Conservation (phyloP, 2,888 invertebrate genomes). For the Bugulina stolonifera region DNA sequence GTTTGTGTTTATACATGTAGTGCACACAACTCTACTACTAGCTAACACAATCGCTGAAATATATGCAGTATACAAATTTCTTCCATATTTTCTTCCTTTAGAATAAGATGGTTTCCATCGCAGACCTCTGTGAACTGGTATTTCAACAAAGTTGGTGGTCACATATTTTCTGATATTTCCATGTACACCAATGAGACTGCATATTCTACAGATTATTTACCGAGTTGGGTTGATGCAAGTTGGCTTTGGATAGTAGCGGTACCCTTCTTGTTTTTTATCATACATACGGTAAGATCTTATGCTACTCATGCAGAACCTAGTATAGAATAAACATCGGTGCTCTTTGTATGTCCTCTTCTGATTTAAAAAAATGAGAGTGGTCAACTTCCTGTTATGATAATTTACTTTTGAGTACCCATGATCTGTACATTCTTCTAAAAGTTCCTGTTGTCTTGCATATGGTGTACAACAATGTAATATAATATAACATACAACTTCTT, state of each 20-base stretch:
- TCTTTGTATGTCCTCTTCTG: too few relatives aligned
- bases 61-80: background rate
- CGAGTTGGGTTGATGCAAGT: background rate
- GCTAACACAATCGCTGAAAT: background rate
- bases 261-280: background rate
- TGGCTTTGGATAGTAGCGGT: background rate
- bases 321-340: background rate
- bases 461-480: background rate
- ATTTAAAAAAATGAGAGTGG: too few relatives aligned
- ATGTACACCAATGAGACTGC: background rate
- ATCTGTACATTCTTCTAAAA: too few relatives aligned
- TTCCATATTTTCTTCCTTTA: background rate
- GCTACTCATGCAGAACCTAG: background rate
- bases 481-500: background rate
- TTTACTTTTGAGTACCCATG: too few relatives aligned
- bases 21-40: background rate
- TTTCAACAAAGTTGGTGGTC: background rate
- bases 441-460: too few relatives aligned
- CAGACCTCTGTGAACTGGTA: background rate
- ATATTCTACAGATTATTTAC: background rate
- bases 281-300: background rate
- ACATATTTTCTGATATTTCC: background rate
- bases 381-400: too few relatives aligned
- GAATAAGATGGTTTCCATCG: background rate
- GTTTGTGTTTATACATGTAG: background rate